Base-by-base conservation (phyloP, 1,140 invertebrate species). In the Mactra quadrangularis region DNA sequence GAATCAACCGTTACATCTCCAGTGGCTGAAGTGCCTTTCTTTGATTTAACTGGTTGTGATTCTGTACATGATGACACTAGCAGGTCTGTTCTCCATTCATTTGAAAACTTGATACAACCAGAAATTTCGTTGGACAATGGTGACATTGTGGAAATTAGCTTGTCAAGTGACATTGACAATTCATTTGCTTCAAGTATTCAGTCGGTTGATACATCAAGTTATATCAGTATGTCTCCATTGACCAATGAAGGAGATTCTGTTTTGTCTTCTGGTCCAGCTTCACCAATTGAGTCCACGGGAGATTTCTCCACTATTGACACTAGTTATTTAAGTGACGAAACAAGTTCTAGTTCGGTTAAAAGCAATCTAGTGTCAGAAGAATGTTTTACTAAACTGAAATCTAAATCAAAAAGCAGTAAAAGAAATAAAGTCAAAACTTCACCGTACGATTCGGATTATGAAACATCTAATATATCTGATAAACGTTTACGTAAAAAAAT, bases 401-500 rank as follows among this genome's bases (percentile, higher is more conserved):
- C 77, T 38, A 64, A 66, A 64, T 22, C 45, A 17, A n/a, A n/a
- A n/a, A n/a, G n/a, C n/a, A 15, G 6, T 41, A 47, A 47, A n/a
- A 70, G 57, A 50, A 17, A 11, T n/a, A 59, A 59, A 45, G 11
- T 33, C 22, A 71, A 47, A 57, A 27, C 41, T 17, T 17, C 33
- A 47, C 64, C 77, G 19, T 81, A 81, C 60, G 66, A 70, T 71
- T 45, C 35, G 19, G 52, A 70, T 47, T n/a, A 35, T 27, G 52
- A 45, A 17, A 41, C 15, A 7, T 7, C 38, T 15, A 9, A 25
- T 45, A 27, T 76, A 33, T 64, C 38, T 27, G 60, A 75, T 41
- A 82, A 75, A 55, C 60, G 70, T 38, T 95, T 95, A 4, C 95
- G 97, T 13, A 98, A 98, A 92, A 98, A 97, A 93, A 96, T 97